A percentile compares a stretch with the other conserved stretches of the same genome.
Evolutionary conservation across 2,797 vertebrate genomes (phyloP).

Genomic region (Dermochelys coriacea): DNA sequence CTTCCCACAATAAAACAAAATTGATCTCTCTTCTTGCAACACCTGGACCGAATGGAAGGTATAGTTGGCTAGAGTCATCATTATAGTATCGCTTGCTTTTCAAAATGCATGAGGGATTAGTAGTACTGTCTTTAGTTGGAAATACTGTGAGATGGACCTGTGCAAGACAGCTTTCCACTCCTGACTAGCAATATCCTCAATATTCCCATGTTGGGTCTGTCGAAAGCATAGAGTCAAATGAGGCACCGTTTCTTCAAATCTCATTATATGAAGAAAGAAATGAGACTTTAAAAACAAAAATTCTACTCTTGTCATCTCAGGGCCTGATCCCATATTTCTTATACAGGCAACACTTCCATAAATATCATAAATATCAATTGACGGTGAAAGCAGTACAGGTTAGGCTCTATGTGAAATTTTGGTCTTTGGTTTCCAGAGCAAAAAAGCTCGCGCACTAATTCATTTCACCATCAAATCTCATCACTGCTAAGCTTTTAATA

Average conservation of each 20-base stretch:
- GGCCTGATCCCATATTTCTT: background rate
- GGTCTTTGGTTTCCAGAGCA: background rate
- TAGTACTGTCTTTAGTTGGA: background rate
- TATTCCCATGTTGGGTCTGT: background rate
- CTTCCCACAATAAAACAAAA: background rate
- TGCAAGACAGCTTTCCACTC: background rate
- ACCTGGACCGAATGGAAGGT: background rate
- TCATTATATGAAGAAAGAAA: background rate
- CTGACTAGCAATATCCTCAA: fast-evolving
- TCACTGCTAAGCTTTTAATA: background rate
- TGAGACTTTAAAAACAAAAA: background rate
- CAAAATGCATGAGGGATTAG: background rate
- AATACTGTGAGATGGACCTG: background rate
- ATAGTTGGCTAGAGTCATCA: background rate
- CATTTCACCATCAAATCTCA: background rate
- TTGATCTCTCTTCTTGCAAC: background rate
- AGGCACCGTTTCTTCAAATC: background rate
- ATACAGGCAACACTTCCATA: background rate
- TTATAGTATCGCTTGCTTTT: background rate
- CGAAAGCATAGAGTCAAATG: background rate
- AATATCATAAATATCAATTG: background rate
- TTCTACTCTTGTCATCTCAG: background rate
- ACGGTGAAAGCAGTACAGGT: background rate
- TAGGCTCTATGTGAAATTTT: background rate
- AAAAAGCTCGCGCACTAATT: background rate